phyloP scores from a whole-genome alignment of 2,797 vertebrate genomes.

The Serranus cabrilla region DNA sequence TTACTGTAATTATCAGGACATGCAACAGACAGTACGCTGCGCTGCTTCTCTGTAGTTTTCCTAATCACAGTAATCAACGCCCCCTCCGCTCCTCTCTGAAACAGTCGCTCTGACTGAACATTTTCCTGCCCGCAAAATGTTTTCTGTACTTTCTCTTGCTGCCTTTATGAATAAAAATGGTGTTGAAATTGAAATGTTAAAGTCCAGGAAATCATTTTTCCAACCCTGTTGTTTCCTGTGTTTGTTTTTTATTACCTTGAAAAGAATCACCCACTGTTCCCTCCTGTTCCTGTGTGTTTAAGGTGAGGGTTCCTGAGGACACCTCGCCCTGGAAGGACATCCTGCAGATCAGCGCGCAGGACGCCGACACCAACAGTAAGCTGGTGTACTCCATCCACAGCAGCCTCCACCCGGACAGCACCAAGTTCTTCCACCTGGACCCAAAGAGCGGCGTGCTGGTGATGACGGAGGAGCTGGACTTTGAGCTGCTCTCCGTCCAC shows the following conservation, averaged over 20 bases:
- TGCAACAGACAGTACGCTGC: background rate
- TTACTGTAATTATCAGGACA: conserved; percentile 1
- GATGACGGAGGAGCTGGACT: conserved; percentile 89
- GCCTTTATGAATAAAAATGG: background rate
- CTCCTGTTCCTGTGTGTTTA: background rate
- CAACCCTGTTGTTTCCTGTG: background rate
- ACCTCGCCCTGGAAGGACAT: conserved; percentile 91
- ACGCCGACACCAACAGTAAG: conserved; percentile 91
- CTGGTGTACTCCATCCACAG: conserved; percentile 94
- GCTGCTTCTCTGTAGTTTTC: conserved; percentile 1
- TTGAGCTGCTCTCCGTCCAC: conserved; percentile 87
- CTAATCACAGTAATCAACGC: conserved; percentile 18
- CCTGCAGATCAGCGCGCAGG: conserved; percentile 89
- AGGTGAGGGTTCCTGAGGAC: conserved; percentile 91
- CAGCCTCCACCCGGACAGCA: conserved; percentile 89
- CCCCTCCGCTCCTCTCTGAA: background rate
- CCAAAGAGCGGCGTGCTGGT: conserved; percentile 91
- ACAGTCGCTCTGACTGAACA: background rate
- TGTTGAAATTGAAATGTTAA: conserved; percentile 9
- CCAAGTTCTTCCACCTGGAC: conserved; percentile 92
- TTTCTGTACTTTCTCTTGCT: background rate
- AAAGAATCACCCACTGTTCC: background rate
- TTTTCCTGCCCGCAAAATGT: background rate
- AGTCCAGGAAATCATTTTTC: background rate
- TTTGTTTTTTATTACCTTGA: background rate